Conservation (phyloP, 1,140 invertebrate species). For the Drosophila athabasca region DNA sequence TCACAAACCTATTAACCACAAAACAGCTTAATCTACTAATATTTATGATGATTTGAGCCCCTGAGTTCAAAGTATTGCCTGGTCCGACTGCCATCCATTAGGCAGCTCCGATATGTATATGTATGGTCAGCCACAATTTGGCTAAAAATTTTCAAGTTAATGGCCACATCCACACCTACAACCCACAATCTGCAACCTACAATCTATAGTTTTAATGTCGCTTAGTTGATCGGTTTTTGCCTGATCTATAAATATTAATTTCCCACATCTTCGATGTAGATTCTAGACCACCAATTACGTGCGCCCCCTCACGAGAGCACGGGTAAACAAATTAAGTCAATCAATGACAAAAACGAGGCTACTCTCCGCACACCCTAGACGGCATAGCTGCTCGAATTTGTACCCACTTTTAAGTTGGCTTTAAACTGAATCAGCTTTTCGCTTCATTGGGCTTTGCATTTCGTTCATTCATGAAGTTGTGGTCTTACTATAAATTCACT, state of each 20-base stretch:
- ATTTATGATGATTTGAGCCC: too few species aligned
- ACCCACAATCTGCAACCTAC: background rate
- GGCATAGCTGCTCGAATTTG: constrained; percentile 1
- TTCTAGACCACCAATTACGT: constrained; percentile 27
- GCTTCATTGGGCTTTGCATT: constrained; percentile 10
- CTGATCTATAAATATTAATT: constrained; percentile 49
- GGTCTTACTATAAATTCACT: constrained; percentile 26
- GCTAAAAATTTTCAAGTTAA: constrained; percentile 23
- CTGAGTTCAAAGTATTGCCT: too few species aligned
- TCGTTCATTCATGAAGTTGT: constrained; percentile 42
- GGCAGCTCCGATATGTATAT: too few species aligned
- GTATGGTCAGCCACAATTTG: background rate
- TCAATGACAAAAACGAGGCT: constrained; percentile 36
- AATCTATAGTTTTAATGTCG: background rate
- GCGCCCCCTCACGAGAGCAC: constrained; percentile 25
- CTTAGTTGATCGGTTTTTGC: constrained; percentile 3
- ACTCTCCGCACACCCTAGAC: constrained; percentile 16
- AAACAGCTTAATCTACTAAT: too few species aligned
- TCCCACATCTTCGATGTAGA: constrained; percentile 32
- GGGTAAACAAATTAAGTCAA: constrained; percentile 14
- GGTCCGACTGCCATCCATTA: too few species aligned
- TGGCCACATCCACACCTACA: constrained; percentile 37
- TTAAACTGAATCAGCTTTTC: constrained; percentile 28
- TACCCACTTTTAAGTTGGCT: constrained; percentile 1
- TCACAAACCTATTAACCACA: too few species aligned